These are phyloP conservation scores for Scatophagus argus DNA, from an alignment of 2,113 vertebrate genomes.

Conservation along the genomic window DNA sequence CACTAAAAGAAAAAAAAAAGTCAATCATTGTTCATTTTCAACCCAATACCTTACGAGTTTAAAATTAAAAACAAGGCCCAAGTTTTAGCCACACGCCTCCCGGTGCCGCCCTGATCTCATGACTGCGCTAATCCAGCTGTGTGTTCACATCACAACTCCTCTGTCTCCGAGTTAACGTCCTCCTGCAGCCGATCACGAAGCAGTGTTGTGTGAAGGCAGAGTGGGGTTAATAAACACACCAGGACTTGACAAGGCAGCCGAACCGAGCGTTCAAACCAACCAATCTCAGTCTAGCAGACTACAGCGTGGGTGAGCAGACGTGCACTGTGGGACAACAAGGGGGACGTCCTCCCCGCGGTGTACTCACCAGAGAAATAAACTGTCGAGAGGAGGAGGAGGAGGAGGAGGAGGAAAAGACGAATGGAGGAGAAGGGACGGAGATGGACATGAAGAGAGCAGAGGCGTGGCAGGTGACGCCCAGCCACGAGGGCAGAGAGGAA, in stretches of 20 bases:
- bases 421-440: slow-evolving; percentile 50
- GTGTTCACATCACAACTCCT: slow-evolving; percentile 27
- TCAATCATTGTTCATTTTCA: too few relatives aligned
- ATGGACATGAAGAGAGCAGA: slow-evolving; percentile 58
- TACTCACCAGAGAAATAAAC: slow-evolving; percentile 99
- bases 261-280: slow-evolving; percentile 47
- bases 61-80: neutral
- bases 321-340: slow-evolving; percentile 50
- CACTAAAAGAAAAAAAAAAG: neutral
- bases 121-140: slow-evolving; percentile 14
- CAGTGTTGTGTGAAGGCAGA: slow-evolving; percentile 23
- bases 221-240: slow-evolving; percentile 59
- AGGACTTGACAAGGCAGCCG: slow-evolving; percentile 36
- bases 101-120: neutral
- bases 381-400: slow-evolving; percentile 88
- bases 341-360: slow-evolving; percentile 49
- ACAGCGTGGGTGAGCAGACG: slow-evolving; percentile 50
- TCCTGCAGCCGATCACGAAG: slow-evolving; percentile 25
- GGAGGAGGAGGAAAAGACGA: slow-evolving; percentile 74
- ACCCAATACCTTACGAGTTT: neutral
- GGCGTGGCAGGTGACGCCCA: slow-evolving; percentile 48
- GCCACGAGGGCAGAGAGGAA: slow-evolving; percentile 61
- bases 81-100: too few relatives aligned
- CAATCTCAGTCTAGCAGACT: slow-evolving; percentile 67
- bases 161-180: neutral